Conservation (phyloP, 2,113 vertebrate species). For the Spheniscus mendiculus region DNA sequence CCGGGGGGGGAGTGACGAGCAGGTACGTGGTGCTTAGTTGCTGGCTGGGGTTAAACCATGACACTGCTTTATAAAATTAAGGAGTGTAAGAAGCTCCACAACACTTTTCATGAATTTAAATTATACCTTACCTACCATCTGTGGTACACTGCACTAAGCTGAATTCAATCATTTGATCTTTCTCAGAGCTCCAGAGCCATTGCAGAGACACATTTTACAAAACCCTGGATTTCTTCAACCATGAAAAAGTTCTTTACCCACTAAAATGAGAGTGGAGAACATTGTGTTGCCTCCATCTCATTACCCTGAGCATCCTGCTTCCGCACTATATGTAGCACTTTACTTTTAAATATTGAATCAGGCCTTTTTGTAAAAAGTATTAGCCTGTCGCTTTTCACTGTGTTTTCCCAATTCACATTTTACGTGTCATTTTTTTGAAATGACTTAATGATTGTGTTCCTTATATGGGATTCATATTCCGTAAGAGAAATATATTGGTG, state of each 20-base stretch:
- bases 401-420: neutral
- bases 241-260: neutral
- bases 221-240: neutral
- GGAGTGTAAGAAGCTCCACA: neutral
- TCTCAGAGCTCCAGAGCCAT: neutral
- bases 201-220: neutral
- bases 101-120: neutral
- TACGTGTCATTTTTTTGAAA: neutral
- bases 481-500: neutral
- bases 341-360: neutral
- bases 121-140: neutral
- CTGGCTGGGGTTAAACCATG: too few species aligned
- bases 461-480: neutral
- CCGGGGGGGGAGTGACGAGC: too few species aligned
- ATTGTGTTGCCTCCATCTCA: neutral
- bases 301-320: neutral
- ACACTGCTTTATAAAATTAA: neutral
- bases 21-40: too few species aligned
- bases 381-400: neutral
- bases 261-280: neutral
- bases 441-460: neutral
- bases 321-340: neutral
- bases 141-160: neutral
- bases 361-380: neutral
- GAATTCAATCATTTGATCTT: neutral